Conservation (phyloP, 2,797 vertebrate genomes). For the Heteromormyrus szaboi region DNA sequence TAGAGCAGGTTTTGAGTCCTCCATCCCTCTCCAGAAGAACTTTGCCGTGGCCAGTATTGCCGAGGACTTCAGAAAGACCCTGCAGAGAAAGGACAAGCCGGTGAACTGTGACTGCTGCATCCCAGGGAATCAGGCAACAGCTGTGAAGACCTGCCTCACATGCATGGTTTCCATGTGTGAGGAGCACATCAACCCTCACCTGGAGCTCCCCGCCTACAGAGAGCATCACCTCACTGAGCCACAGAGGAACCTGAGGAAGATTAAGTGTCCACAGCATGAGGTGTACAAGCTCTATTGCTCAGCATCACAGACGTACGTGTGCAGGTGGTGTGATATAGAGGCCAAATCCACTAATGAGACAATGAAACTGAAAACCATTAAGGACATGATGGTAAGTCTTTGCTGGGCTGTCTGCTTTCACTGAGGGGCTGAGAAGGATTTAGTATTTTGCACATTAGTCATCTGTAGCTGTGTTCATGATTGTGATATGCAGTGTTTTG, state of each 20-base stretch:
- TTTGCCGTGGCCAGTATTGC: conserved; percentile 44
- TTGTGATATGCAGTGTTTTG: not conserved
- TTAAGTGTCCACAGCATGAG: conserved; percentile 46
- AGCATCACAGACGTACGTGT: conserved; percentile 44
- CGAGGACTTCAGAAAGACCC: conserved; percentile 45
- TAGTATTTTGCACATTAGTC: not conserved
- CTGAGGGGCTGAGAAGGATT: conserved; percentile 32
- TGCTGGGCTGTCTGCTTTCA: not conserved
- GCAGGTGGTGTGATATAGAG: conserved; percentile 48
- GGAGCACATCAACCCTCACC: conserved; percentile 44
- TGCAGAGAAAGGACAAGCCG: not conserved
- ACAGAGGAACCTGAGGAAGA: conserved; percentile 36
- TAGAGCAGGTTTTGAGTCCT: conserved; percentile 29
- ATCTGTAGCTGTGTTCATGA: not conserved
- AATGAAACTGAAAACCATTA: conserved; percentile 4
- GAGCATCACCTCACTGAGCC: conserved; percentile 49
- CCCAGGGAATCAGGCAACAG: not conserved
- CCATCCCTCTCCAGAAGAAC: conserved; percentile 39
- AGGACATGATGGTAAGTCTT: conserved; percentile 34
- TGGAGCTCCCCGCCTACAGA: conserved; percentile 40
- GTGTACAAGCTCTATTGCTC: conserved; percentile 50
- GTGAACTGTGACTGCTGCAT: conserved; percentile 10
- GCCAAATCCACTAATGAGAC: conserved; percentile 24
- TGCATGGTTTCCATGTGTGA: conserved; percentile 55
- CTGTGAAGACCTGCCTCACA: conserved; percentile 24